These are phyloP conservation scores for Lithobates sylvaticus DNA, from an alignment of 2,797 vertebrate genomes.

Conservation along the genomic window DNA sequence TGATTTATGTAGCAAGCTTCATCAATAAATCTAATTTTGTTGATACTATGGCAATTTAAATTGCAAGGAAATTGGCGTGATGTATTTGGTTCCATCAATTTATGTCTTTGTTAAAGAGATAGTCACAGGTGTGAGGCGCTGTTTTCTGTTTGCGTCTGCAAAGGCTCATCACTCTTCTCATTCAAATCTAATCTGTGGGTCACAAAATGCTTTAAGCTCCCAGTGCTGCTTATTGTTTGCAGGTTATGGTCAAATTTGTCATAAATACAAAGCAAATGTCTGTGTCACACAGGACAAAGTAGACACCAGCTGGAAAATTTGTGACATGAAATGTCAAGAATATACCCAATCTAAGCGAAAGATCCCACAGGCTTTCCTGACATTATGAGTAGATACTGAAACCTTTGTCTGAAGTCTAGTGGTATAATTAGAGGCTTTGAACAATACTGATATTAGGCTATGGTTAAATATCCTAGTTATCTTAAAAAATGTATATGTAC, in stretches of 20 bases:
- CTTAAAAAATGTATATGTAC: background rate
- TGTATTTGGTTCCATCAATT: slow-evolving; percentile 60
- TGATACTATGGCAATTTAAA: slow-evolving; percentile 65
- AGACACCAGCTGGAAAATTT: slow-evolving; percentile 42
- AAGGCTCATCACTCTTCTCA: slow-evolving; percentile 46
- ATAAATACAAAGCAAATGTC: slow-evolving; percentile 21
- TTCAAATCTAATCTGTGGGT: slow-evolving; percentile 48
- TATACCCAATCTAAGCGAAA: slow-evolving; percentile 38
- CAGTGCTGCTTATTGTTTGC: background rate
- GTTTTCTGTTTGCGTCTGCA: slow-evolving; percentile 54
- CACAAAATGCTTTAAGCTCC: slow-evolving; percentile 19
- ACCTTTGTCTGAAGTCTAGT: slow-evolving; percentile 15
- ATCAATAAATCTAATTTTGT: slow-evolving; percentile 70
- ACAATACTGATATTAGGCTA: background rate
- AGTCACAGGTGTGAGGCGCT: slow-evolving; percentile 59
- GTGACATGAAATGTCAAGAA: slow-evolving; percentile 15
- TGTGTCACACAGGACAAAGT: slow-evolving; percentile 46
- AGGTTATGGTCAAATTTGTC: slow-evolving; percentile 39
- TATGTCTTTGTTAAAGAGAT: slow-evolving; percentile 58
- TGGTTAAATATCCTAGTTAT: background rate
- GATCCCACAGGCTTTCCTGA: slow-evolving; percentile 34
- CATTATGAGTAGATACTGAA: slow-evolving; percentile 34
- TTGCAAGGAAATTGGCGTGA: slow-evolving; percentile 59
- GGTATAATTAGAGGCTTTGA: background rate
- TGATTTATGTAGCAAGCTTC: slow-evolving; percentile 55